A percentile compares a stretch with the other conserved stretches of the same genome.
phyloP scores from a whole-genome alignment of 2,888 invertebrate genomes.

The Cephonodes hylas region DNA sequence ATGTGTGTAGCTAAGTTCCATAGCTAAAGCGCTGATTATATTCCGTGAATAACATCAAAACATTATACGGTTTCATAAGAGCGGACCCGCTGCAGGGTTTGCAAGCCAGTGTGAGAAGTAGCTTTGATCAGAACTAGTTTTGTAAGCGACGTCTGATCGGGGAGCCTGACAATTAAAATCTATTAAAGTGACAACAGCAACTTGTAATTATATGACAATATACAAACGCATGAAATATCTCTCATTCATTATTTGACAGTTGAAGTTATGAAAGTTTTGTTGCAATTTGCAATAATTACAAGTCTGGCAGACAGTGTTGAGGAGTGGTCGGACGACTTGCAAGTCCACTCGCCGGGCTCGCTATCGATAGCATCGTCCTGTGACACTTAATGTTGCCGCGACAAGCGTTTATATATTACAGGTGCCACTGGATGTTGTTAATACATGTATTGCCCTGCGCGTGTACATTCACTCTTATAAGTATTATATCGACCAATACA shows the following conservation, averaged over 20 bases:
- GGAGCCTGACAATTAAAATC: slow-evolving; percentile 68
- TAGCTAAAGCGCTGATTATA: background rate
- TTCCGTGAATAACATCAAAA: background rate
- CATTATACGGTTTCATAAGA: background rate
- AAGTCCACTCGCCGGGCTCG: slow-evolving; percentile 28
- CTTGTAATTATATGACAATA: slow-evolving; percentile 68
- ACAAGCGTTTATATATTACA: slow-evolving; percentile 66
- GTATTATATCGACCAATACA: slow-evolving; percentile 12
- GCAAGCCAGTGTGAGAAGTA: background rate
- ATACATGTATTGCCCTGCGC: slow-evolving; percentile 45
- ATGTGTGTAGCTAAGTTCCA: background rate
- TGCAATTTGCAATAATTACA: slow-evolving; percentile 59
- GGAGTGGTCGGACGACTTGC: slow-evolving; percentile 36
- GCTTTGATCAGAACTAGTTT: slow-evolving; percentile 39
- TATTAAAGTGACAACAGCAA: slow-evolving; percentile 68
- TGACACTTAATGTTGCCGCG: slow-evolving; percentile 58
- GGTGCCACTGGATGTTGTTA: slow-evolving; percentile 53
- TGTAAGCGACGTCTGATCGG: slow-evolving; percentile 37
- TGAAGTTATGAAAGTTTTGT: slow-evolving; percentile 68
- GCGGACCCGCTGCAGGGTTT: background rate
- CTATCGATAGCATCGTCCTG: slow-evolving; percentile 53
- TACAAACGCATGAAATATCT: slow-evolving; percentile 67
- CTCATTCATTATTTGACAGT: slow-evolving; percentile 59
- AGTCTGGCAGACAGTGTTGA: slow-evolving; percentile 36
- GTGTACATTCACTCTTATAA: slow-evolving; percentile 20